These are phyloP conservation scores for Eristalis tenax DNA, from an alignment of 2,888 invertebrate genomes.

Conservation along the genomic window DNA sequence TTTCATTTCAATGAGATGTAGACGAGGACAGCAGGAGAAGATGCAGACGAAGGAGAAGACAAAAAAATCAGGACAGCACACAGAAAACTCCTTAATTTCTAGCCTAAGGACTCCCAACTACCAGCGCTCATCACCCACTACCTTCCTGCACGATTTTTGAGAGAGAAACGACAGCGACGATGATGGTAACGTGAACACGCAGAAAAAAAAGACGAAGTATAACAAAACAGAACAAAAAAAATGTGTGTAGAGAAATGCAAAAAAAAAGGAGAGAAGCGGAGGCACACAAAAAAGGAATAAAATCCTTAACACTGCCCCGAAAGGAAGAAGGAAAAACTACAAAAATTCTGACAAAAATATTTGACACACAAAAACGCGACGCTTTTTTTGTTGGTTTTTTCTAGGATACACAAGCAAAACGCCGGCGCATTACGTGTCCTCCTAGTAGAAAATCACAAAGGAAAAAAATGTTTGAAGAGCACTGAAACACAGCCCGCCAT, in stretches of 20 bases:
- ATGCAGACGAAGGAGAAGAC: constrained; percentile 13
- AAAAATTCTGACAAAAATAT: constrained; percentile 60
- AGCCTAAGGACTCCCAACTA: constrained; percentile 46
- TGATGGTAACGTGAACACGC: not conserved
- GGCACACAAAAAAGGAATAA: constrained; percentile 8
- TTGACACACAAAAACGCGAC: constrained; percentile 57
- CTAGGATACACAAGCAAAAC: constrained; percentile 71
- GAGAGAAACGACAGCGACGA: not conserved
- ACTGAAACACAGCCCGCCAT: not conserved
- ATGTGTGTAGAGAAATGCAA: not conserved
- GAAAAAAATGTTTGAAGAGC: not conserved
- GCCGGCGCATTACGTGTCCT: constrained; percentile 66
- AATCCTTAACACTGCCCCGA: constrained; percentile 35
- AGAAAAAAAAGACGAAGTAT: not conserved
- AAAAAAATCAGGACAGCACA: constrained; percentile 33
- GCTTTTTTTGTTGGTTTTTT: constrained; percentile 18
- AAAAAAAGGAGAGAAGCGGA: constrained; percentile 5
- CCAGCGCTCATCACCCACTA: not conserved
- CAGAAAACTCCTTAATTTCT: constrained; percentile 52
- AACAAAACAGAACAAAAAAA: not conserved
- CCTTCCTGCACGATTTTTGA: constrained; percentile 23
- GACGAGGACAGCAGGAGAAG: not conserved
- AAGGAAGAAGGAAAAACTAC: constrained; percentile 43
- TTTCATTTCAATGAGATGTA: not conserved
- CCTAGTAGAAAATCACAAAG: constrained; percentile 27